Conservation (phyloP, 1,140 invertebrate species). For the Physella acuta region DNA sequence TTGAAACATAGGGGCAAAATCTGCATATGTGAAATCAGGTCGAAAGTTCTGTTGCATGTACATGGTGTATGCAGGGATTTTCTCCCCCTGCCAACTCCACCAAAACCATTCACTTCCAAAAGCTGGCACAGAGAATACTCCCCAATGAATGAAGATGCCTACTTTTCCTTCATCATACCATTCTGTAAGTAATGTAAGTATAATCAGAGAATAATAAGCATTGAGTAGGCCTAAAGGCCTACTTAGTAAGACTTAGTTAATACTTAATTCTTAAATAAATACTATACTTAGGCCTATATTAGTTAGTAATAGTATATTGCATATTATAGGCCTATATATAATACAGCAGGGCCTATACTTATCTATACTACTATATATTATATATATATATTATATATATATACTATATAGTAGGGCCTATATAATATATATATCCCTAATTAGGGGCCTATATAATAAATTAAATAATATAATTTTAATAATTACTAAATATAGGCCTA, state of each 20-base stretch:
- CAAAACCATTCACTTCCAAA: slow-evolving; percentile 53
- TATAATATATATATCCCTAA: no score
- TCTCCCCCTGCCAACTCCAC: slow-evolving; percentile 36
- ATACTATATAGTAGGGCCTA: no score
- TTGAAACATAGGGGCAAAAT: slow-evolving; percentile 41
- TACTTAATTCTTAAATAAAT: neutral
- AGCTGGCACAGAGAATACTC: slow-evolving; percentile 56
- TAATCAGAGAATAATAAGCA: no score
- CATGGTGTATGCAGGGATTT: slow-evolving; percentile 17
- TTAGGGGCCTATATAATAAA: no score
- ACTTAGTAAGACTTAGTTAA: neutral
- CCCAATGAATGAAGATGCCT: slow-evolving; percentile 61
- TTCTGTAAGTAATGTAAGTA: slow-evolving; percentile 36
- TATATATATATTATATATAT: no score
- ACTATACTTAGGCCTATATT: neutral
- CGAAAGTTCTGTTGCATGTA: slow-evolving; percentile 37
- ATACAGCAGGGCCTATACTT: neutral
- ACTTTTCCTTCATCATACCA: slow-evolving; percentile 61
- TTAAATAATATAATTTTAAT: no score
- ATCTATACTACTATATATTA: neutral
- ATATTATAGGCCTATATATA: no score
- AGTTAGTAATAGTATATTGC: neutral
- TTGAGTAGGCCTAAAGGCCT: no score
- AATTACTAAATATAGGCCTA: no score
- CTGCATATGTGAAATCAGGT: slow-evolving; percentile 42